phyloP scores from a whole-genome alignment of 2,888 invertebrate species.

The Andrena praecox region DNA sequence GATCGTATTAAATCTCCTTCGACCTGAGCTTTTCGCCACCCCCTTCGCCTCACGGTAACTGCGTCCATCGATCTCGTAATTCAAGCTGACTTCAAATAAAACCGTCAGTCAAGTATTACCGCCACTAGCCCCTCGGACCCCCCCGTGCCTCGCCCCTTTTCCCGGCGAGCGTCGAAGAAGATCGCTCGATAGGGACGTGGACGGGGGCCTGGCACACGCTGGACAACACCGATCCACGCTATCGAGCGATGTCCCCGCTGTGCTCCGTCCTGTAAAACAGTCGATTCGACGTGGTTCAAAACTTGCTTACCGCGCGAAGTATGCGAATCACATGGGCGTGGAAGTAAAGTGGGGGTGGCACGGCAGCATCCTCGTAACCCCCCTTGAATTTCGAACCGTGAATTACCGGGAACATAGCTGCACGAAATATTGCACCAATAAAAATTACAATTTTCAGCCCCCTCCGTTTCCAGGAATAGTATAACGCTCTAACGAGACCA shows the following conservation, averaged over 20 bases:
- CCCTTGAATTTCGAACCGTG: too few relatives aligned
- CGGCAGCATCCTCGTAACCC: background rate
- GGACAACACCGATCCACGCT: constrained; percentile 20
- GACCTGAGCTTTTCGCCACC: constrained; percentile 69
- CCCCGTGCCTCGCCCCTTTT: background rate
- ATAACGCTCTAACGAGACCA: background rate
- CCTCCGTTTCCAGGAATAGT: background rate
- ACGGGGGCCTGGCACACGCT: background rate
- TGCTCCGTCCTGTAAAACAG: background rate
- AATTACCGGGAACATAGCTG: background rate
- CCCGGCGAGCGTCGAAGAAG: constrained; percentile 31
- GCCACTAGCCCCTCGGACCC: background rate
- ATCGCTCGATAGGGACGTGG: constrained; percentile 14
- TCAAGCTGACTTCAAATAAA: constrained; percentile 74
- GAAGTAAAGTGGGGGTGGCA: background rate
- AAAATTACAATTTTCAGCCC: background rate
- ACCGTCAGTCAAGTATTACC: constrained; percentile 68
- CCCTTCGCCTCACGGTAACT: constrained; percentile 39
- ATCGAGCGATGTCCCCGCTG: background rate
- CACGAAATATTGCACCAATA: background rate
- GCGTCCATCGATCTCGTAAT: constrained; percentile 74
- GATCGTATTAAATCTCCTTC: constrained; percentile 80
- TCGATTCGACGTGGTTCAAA: background rate
- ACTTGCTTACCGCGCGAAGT: background rate
- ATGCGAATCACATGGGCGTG: background rate